Conservation (phyloP, 2,113 vertebrate genomes). For the Genyomyrus donnyi region DNA sequence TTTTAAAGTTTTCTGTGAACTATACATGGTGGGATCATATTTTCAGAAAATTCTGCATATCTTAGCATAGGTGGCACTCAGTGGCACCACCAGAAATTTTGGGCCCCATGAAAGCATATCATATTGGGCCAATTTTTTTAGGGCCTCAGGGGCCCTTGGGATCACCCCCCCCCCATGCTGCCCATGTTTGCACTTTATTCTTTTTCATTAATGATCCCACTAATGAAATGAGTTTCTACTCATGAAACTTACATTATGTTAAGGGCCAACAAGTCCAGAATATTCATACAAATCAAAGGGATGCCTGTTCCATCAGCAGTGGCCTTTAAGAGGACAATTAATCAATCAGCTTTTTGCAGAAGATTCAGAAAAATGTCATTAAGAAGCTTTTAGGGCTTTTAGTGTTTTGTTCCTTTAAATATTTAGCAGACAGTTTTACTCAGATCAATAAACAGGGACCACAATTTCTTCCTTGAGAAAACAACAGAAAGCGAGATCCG, state of each 20-base stretch:
- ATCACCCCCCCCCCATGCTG: not conserved
- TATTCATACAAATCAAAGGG: not conserved
- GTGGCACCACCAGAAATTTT: not conserved
- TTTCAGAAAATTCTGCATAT: not conserved
- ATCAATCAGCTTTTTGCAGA: not conserved
- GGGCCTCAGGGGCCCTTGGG: not conserved
- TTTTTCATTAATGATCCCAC: not conserved
- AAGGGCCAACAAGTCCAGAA: not conserved
- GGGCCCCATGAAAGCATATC: not conserved
- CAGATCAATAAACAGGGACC: not conserved
- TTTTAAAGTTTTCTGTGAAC: not conserved
- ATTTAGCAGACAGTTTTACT: not conserved
- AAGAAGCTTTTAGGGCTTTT: not conserved
- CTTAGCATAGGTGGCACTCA: not conserved
- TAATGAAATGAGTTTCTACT: not conserved
- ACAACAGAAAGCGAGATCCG: not conserved
- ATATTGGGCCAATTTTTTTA: not conserved
- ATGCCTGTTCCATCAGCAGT: not conserved
- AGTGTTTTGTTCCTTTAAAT: not conserved
- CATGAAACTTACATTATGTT: not conserved
- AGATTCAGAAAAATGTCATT: constrained; percentile 11
- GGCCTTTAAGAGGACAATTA: not conserved
- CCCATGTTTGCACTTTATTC: not conserved
- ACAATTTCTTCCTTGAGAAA: constrained; percentile 11
- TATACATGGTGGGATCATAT: not conserved